Evolutionary conservation across 2,113 vertebrate genomes (phyloP).

Genomic region (Dasypus novemcinctus): DNA sequence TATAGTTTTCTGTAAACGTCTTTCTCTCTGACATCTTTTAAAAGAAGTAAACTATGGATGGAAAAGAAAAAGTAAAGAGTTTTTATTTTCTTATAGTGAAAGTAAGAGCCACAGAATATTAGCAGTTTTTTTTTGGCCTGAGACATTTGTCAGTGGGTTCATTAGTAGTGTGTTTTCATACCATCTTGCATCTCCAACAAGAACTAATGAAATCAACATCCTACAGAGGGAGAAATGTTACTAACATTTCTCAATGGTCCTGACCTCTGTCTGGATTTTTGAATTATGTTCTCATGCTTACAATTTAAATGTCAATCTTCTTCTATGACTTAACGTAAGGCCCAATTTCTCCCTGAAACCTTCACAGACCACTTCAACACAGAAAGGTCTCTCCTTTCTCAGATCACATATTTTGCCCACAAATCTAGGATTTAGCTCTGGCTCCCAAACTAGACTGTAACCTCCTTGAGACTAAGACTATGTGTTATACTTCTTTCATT

Average conservation of each 20-base stretch:
- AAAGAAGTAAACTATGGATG: not conserved
- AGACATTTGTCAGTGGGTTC: not conserved
- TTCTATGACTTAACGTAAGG: not conserved
- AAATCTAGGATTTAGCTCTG: not conserved
- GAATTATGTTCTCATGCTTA: not conserved
- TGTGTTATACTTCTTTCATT: not conserved
- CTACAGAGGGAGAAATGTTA: not conserved
- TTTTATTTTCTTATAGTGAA: conserved; percentile 10
- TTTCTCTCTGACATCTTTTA: conserved; percentile 13
- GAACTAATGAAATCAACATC: not conserved
- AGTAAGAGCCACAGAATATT: not conserved
- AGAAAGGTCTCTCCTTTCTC: not conserved
- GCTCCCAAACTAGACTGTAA: not conserved
- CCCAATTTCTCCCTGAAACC: not conserved
- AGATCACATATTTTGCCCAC: not conserved
- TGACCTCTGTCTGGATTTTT: not conserved
- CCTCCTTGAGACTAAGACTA: not conserved
- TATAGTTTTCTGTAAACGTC: not conserved
- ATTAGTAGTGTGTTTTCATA: not conserved
- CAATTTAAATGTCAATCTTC: not conserved
- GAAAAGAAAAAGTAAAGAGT: not conserved
- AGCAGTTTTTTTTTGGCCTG: not conserved
- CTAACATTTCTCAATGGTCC: not conserved
- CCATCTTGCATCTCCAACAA: not conserved
- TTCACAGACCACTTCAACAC: not conserved